These are phyloP conservation scores for Mobula birostris DNA, from an alignment of 2,113 vertebrate genomes.

Conservation along the genomic window DNA sequence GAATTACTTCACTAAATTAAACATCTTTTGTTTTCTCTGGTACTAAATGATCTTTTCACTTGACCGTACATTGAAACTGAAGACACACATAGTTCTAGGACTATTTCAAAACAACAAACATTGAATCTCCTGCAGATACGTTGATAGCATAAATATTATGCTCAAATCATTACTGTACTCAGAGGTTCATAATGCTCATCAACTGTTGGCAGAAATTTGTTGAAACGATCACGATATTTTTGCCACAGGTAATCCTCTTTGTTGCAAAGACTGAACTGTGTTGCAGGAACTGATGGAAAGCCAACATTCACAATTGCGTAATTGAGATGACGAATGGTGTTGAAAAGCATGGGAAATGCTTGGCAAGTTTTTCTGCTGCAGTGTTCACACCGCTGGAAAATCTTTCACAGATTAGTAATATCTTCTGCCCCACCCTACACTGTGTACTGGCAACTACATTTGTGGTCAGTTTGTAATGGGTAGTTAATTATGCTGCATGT, in stretches of 20 bases:
- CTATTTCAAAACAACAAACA: background rate
- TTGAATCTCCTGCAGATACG: background rate
- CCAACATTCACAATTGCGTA: background rate
- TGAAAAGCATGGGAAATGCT: background rate
- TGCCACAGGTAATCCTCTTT: background rate
- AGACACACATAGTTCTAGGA: background rate
- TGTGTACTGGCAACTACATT: background rate
- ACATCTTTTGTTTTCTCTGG: too few relatives aligned
- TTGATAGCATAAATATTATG: background rate
- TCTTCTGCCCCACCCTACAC: background rate
- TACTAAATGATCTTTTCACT: too few relatives aligned
- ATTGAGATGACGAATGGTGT: background rate
- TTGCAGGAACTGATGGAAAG: background rate
- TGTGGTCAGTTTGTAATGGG: background rate
- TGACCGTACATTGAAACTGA: background rate
- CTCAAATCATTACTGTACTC: background rate
- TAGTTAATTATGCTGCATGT: background rate
- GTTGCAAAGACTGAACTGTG: background rate
- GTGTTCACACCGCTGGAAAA: background rate
- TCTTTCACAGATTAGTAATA: background rate
- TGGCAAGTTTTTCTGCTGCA: background rate
- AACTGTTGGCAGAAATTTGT: background rate
- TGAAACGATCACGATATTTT: background rate
- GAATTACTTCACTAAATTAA: too few relatives aligned
- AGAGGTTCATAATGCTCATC: background rate